Evolutionary conservation across 2,888 invertebrate species (phyloP), one percentile per base, ranked within the genome.

Genomic region (Platycheirus rosarum): DNA sequence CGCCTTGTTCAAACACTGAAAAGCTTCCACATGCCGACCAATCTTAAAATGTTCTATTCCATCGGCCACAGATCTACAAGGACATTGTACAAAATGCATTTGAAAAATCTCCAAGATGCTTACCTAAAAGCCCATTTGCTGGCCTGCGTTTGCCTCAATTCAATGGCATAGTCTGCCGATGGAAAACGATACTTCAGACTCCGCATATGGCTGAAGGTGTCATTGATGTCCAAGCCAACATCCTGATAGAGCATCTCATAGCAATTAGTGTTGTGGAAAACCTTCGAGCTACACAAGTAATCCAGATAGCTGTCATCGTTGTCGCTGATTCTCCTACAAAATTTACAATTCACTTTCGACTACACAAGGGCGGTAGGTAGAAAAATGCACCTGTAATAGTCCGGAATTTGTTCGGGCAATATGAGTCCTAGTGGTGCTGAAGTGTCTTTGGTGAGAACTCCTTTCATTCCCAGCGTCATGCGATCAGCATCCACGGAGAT

Each of bases 31-130:
- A 90, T 97, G 97, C 86, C 96, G 93, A 48, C 97, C 97, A 49
- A 95, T 95, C 91, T 98, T 98, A 91, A 98, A 98, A 91, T 96
- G 96, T 88, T 96, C 95, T 87, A 98, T 97, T 20, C 98, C 98
- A 90, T 97, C 97, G n/a, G 97, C 97, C 20, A 98, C 98, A 88
- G 95, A 95, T 76, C 90, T 91, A 69, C 35, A 84, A 84, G 5
- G 16, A 84, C 63, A 63, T 84, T 84, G 57, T 55, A 65, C 51
- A 74, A 29, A 75, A 65, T 73, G 46, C 20, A 73, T 57, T 37
- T 80, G 13, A 8, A 11, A 13, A n/a, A n/a, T 32, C 11, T 2
- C 2, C 7, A 5, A 18, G 87, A 20, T 23, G 13, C 57, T 87
- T 85, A 91, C 89, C 96, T 94, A 91, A 97, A 97, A 1, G 97